These are phyloP conservation scores for Melanargia galathea DNA, from an alignment of 2,888 invertebrate genomes.

Conservation along the genomic window DNA sequence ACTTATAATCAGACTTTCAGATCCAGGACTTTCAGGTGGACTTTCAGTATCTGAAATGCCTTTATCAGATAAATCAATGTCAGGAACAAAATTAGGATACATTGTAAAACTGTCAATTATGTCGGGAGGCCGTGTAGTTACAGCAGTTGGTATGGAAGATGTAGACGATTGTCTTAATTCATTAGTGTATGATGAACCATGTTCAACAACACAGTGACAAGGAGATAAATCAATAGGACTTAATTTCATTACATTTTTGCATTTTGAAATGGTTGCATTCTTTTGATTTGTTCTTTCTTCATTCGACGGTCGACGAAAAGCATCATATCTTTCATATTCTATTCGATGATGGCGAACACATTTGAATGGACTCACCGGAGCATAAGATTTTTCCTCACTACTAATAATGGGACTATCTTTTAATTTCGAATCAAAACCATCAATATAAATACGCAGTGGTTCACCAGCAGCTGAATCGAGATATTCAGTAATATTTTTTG, in stretches of 20 bases:
- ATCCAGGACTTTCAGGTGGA: slow-evolving; percentile 69
- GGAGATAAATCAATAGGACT: slow-evolving; percentile 71
- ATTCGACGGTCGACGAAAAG: slow-evolving; percentile 36
- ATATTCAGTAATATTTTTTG: slow-evolving; percentile 67
- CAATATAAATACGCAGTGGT: slow-evolving; percentile 70
- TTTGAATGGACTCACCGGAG: slow-evolving; percentile 42
- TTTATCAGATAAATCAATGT: slow-evolving; percentile 76
- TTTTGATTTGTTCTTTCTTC: slow-evolving; percentile 48
- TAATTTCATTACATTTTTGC: slow-evolving; percentile 57
- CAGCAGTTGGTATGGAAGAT: slow-evolving; percentile 44
- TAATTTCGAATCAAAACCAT: slow-evolving; percentile 71
- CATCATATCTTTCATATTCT: slow-evolving; percentile 30
- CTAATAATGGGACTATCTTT: slow-evolving; percentile 52
- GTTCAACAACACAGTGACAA: slow-evolving; percentile 51
- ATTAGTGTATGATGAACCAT: slow-evolving; percentile 50
- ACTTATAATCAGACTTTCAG: slow-evolving; percentile 75
- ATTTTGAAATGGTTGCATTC: slow-evolving; percentile 52
- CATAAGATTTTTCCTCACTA: slow-evolving; percentile 47
- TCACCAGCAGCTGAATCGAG: slow-evolving; percentile 70
- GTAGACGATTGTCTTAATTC: slow-evolving; percentile 54
- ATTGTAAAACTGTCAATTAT: slow-evolving; percentile 75
- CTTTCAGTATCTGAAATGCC: slow-evolving; percentile 70
- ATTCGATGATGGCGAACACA: slow-evolving; percentile 27
- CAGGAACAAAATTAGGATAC: slow-evolving; percentile 78
- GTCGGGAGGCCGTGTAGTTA: slow-evolving; percentile 62